phyloP scores from a whole-genome alignment of 2,888 invertebrate genomes.

The Hemicrepidius hirtus region DNA sequence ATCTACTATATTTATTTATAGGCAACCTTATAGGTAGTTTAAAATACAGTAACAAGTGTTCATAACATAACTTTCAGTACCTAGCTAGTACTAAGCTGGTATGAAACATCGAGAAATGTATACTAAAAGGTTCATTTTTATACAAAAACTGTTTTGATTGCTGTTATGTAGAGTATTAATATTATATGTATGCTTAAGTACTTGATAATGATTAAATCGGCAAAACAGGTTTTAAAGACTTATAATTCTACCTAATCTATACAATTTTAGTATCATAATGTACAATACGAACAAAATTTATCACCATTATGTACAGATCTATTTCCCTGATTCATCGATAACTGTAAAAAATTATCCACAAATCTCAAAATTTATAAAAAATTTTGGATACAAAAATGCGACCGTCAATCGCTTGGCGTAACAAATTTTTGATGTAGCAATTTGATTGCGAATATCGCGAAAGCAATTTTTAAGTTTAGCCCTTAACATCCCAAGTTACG shows the following conservation, averaged over 20 bases:
- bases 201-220: constrained; percentile 20
- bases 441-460: constrained; percentile 31
- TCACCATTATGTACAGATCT: constrained; percentile 38
- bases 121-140: constrained; percentile 23
- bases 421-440: constrained; percentile 23
- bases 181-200: constrained; percentile 2
- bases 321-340: constrained; percentile 34
- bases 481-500: constrained; percentile 1
- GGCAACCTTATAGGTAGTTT: constrained; percentile 31
- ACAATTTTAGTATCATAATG: constrained; percentile 32
- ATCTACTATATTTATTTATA: constrained; percentile 24
- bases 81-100: constrained; percentile 22
- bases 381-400: constrained; percentile 1
- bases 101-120: constrained; percentile 25
- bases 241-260: constrained; percentile 33
- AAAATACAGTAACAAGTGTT: constrained; percentile 39
- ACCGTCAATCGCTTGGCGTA: background rate
- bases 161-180: constrained; percentile 26
- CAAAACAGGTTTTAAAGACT: constrained; percentile 8
- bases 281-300: constrained; percentile 35
- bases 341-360: constrained; percentile 20
- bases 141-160: constrained; percentile 10
- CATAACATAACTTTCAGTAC: constrained; percentile 42
- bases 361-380: constrained; percentile 15
- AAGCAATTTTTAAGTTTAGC: constrained; percentile 16